Percentiles rank a stretch among this genome's conserved stretches.
These are phyloP conservation scores for Engraulis encrasicolus DNA, from an alignment of 2,113 vertebrate genomes.

Conservation along the genomic window DNA sequence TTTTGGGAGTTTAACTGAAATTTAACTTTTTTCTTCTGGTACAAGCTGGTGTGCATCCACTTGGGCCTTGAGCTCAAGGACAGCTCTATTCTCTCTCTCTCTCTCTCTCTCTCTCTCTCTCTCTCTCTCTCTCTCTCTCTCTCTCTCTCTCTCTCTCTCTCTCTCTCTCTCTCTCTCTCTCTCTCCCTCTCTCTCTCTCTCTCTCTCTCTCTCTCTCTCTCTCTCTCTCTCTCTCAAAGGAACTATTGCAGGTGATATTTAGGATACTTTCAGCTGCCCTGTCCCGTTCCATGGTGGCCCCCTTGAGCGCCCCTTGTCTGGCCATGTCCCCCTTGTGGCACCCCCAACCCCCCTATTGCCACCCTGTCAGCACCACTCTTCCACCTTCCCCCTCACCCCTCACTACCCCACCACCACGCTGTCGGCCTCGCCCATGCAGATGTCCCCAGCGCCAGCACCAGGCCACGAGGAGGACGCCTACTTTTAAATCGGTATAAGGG, in stretches of 20 bases:
- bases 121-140: neutral
- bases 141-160: neutral
- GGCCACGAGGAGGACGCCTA: constrained; percentile 1
- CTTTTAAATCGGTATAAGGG: constrained; percentile 39
- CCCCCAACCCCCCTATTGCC: neutral
- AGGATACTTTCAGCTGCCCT: neutral
- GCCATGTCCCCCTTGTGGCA: neutral
- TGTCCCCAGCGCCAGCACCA: neutral
- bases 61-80: neutral
- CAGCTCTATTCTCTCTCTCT: neutral
- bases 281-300: neutral
- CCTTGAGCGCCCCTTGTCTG: neutral
- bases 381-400: neutral
- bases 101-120: constrained; percentile 19
- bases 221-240: too few species aligned
- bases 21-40: neutral
- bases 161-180: neutral
- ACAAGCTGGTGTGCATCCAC: neutral
- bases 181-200: neutral
- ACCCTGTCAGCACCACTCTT: neutral
- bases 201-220: neutral
- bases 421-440: neutral
- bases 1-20: neutral
- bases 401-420: neutral
- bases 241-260: neutral